Evolutionary conservation across 2,113 vertebrate species (phyloP), one percentile per base, ranked within the genome.

Genomic region (Ageneiosus marmoratus): DNA sequence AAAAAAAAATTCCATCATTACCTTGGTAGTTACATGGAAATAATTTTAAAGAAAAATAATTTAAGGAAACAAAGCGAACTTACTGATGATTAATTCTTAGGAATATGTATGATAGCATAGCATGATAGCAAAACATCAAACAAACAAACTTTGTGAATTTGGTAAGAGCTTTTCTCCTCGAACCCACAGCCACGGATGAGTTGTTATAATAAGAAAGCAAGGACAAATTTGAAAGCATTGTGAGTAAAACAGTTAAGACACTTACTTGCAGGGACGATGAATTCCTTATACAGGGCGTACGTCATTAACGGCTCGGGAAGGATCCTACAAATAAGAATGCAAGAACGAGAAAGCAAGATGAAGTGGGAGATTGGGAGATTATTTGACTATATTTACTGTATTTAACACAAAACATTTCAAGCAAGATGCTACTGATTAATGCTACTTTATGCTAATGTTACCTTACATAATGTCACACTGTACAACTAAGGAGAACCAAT

Each of bases 241-340:
- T 27, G 12, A 73, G 5, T 70, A 73, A 77, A 84, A 87, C 37
- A 41, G n/a, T 41, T 41, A 41, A 44, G 34, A 32, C 89, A 95
- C 92, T 96, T 96, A 99, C 98, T 99, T 80, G 95, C 96, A 85
- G 94, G 97, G 89, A 94, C 69, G 89, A 99, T 98, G 94, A 99
- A 99, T 84, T 98, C 96, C 92, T 96, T 96, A 50, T 98, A 98
- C 87, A 99, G 93, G 85, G 95, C 95, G 0, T 98, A 97, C 50
- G 98, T 99, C 98, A 99, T 99, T 89, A 99, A 89, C 0, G 98
- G 98, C 88, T 99, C 98, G 48, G 97, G 97, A 88, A 99, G 97
- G 91, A 96, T 99, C 93, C 97, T 99, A 86, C 37, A 91, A 89
- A 90, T 83, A 91, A 91, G 41, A 88, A 22, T 44, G 76, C 62